These are phyloP conservation scores for Limenitis camilla DNA, from an alignment of 2,888 invertebrate species.

Conservation along the genomic window DNA sequence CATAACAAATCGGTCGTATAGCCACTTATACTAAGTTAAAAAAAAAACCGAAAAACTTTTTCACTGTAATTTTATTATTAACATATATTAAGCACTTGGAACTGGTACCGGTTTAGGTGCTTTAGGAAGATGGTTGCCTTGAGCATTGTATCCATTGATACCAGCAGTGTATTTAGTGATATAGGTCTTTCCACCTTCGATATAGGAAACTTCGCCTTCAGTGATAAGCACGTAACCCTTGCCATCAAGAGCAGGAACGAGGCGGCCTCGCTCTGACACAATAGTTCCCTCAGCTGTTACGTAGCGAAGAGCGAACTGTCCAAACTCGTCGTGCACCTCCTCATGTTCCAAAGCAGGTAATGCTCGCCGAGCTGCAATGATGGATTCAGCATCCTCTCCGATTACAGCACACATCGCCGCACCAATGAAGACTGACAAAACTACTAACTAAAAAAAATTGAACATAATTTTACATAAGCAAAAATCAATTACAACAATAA, in stretches of 20 bases:
- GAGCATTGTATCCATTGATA: slow-evolving; percentile 39
- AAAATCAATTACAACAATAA: slow-evolving; percentile 18
- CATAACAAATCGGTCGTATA: not conserved
- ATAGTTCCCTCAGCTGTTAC: slow-evolving; percentile 44
- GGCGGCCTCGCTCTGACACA: slow-evolving; percentile 36
- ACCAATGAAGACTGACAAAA: slow-evolving; percentile 7
- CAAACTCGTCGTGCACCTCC: slow-evolving; percentile 39
- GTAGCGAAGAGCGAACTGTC: slow-evolving; percentile 43
- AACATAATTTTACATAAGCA: not conserved
- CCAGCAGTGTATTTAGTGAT: slow-evolving; percentile 47
- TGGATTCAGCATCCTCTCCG: not conserved
- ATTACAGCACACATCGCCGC: slow-evolving; percentile 7
- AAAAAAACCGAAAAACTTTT: not conserved
- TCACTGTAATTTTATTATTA: not conserved
- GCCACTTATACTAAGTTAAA: not conserved
- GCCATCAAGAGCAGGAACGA: slow-evolving; percentile 36
- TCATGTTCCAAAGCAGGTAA: slow-evolving; percentile 37
- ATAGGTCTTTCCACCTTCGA: slow-evolving; percentile 48
- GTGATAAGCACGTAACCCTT: slow-evolving; percentile 32
- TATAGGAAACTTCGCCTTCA: slow-evolving; percentile 39
- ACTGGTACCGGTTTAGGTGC: slow-evolving; percentile 25
- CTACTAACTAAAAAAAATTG: slow-evolving; percentile 9
- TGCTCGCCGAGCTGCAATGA: not conserved
- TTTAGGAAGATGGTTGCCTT: slow-evolving; percentile 39
- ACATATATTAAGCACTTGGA: not conserved